phyloP scores from a whole-genome alignment of 2,797 vertebrate species.

The Vespertilio murinus region DNA sequence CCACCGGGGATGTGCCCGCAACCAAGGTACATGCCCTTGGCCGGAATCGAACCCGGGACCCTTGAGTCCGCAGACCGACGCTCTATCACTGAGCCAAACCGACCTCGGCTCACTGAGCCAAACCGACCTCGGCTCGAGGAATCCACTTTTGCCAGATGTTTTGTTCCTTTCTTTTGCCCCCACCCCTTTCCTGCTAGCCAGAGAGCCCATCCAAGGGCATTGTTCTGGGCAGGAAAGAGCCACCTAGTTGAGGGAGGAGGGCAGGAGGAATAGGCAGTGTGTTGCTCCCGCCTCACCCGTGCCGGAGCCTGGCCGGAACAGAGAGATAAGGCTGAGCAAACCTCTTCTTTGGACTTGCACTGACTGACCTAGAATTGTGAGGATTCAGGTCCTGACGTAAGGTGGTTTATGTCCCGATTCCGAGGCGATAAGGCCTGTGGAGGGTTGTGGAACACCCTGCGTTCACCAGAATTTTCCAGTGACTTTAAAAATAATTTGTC shows the following conservation, averaged over 20 bases:
- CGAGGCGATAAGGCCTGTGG: not conserved
- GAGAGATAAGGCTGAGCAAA: not conserved
- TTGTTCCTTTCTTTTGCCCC: not conserved
- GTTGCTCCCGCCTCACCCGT: not conserved
- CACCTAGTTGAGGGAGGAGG: not conserved
- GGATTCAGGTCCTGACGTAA: not conserved
- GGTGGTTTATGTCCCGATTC: not conserved
- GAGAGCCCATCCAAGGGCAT: not conserved
- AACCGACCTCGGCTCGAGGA: too few species aligned
- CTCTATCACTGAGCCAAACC: too few species aligned
- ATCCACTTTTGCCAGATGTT: not conserved
- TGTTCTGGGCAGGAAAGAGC: not conserved
- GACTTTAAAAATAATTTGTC: slow-evolving; percentile 14
- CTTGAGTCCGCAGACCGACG: too few species aligned
- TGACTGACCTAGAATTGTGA: not conserved
- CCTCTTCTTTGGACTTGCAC: not conserved
- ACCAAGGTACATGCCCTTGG: too few species aligned
- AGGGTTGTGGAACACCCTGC: not conserved
- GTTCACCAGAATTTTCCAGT: not conserved
- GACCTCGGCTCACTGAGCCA: too few species aligned
- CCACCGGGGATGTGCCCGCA: too few species aligned
- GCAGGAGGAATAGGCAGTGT: not conserved
- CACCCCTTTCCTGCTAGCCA: not conserved
- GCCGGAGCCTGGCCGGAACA: not conserved
- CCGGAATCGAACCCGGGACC: too few species aligned